Conservation (phyloP, 2,113 vertebrate species). For the Dicrurus megarhynchus region DNA sequence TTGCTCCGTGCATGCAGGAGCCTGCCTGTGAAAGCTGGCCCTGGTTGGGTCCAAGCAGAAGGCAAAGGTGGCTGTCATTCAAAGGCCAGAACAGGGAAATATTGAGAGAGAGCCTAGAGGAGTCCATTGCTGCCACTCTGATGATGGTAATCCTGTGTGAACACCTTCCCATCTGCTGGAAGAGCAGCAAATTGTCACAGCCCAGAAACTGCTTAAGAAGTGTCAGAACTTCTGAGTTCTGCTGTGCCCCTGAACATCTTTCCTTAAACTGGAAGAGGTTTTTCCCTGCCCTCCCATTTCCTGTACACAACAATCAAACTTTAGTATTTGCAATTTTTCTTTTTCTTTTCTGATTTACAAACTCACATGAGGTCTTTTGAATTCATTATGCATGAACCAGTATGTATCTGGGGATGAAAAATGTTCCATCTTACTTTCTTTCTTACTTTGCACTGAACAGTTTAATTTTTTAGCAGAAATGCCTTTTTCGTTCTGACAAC, state of each 20-base stretch:
- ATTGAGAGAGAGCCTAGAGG: background rate
- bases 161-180: background rate
- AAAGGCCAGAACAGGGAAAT: background rate
- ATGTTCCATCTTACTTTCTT: background rate
- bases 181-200: background rate
- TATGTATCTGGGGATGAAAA: background rate
- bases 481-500: background rate
- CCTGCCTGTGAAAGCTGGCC: background rate
- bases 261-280: background rate
- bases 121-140: background rate
- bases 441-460: background rate
- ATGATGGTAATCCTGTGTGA: accelerated
- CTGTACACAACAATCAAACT: background rate
- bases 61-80: background rate
- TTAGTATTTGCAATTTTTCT: background rate
- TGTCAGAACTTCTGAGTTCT: background rate
- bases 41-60: background rate
- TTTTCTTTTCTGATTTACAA: background rate
- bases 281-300: background rate
- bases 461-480: background rate
- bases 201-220: background rate
- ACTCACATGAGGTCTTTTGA: background rate
- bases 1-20: accelerated
- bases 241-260: background rate
- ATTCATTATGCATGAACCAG: background rate